These are phyloP conservation scores for Yponomeuta malinellus DNA, from an alignment of 2,888 invertebrate species.

Conservation along the genomic window DNA sequence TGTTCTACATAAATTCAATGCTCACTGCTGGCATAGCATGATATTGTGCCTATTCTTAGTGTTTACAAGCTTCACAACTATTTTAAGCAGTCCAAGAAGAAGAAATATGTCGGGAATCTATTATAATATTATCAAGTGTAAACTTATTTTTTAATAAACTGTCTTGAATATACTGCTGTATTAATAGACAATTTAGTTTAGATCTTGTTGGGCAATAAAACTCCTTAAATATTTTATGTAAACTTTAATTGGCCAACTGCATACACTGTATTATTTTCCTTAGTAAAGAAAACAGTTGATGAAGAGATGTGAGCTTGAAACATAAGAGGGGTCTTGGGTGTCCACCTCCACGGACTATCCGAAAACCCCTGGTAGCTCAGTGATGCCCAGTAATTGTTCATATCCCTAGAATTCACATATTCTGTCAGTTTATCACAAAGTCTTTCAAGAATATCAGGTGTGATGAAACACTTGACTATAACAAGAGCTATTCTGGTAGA, in stretches of 20 bases:
- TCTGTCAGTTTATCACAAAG: constrained; percentile 38
- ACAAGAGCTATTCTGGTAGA: constrained; percentile 46
- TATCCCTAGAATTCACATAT: constrained; percentile 38
- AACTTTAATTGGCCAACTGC: constrained; percentile 60
- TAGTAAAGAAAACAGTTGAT: constrained; percentile 48
- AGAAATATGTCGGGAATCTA: too few species aligned
- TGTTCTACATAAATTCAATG: too few species aligned
- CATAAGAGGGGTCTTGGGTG: constrained; percentile 36
- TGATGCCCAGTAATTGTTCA: constrained; percentile 49
- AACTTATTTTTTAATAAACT: too few species aligned
- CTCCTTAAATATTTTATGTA: constrained; percentile 32
- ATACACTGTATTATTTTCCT: constrained; percentile 35
- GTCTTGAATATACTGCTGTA: too few species aligned
- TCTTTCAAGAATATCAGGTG: constrained; percentile 35
- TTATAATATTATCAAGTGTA: too few species aligned
- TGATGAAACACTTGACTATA: constrained; percentile 51
- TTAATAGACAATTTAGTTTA: too few species aligned
- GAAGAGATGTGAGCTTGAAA: constrained; percentile 57
- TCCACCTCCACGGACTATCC: constrained; percentile 55
- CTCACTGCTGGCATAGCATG: too few species aligned
- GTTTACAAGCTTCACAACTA: too few species aligned
- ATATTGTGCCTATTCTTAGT: too few species aligned
- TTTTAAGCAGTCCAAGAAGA: too few species aligned
- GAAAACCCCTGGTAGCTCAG: constrained; percentile 54
- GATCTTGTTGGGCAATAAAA: constrained; percentile 1